Percentiles rank a stretch among this genome's conserved stretches.
phyloP scores from a whole-genome alignment of 1,140 invertebrate genomes.

The Pomacea maculata region DNA sequence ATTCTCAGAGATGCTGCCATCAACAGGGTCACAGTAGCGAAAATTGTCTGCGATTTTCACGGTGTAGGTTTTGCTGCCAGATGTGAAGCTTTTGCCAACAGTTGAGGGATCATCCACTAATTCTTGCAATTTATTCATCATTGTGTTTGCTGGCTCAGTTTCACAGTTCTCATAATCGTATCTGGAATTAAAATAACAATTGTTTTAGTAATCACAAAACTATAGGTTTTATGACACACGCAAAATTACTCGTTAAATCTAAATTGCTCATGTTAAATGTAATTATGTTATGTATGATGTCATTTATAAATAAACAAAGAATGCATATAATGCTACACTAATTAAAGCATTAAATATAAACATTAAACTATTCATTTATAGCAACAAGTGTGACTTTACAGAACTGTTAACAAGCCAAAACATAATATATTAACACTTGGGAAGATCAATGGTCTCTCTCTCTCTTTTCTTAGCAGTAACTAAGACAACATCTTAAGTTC shows the following conservation, averaged over 20 bases:
- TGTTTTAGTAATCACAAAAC: neutral
- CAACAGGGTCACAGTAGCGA: slow-evolving; percentile 92
- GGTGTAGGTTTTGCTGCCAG: slow-evolving; percentile 69
- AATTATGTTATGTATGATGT: neutral
- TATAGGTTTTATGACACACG: too few species aligned
- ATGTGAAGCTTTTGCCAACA: slow-evolving; percentile 73
- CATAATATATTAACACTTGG: too few species aligned
- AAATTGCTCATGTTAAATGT: neutral
- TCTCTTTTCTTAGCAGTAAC: too few species aligned
- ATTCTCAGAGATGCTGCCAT: slow-evolving; percentile 88
- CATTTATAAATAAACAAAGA: neutral
- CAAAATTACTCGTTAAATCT: neutral
- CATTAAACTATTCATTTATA: too few species aligned
- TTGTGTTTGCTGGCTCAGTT: slow-evolving; percentile 81
- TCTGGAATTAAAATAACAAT: slow-evolving; percentile 63
- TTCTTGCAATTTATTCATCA: slow-evolving; percentile 83
- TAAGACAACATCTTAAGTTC: neutral
- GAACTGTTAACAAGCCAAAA: too few species aligned
- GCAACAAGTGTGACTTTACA: too few species aligned
- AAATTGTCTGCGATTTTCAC: slow-evolving; percentile 89
- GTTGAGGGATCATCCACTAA: slow-evolving; percentile 74
- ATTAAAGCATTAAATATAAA: too few species aligned
- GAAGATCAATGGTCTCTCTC: too few species aligned
- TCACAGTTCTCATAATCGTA: slow-evolving; percentile 99
- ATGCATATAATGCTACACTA: too few species aligned